These are phyloP conservation scores for Hirtodrosophila histrioides DNA, from an alignment of 2,888 invertebrate species.

Conservation along the genomic window DNA sequence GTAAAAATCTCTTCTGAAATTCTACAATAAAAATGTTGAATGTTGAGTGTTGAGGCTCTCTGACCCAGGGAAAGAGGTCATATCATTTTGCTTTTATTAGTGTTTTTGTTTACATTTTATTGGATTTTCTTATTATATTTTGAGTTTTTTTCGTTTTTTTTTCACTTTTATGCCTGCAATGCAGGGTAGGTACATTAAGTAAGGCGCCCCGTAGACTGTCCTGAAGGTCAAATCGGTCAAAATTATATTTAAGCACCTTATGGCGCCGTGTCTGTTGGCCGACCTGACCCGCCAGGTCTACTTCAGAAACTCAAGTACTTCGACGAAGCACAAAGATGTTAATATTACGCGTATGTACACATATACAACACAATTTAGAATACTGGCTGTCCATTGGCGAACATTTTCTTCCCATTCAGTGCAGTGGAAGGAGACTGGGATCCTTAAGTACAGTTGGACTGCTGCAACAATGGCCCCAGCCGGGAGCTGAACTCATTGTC, in stretches of 20 bases:
- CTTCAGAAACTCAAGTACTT: constrained; percentile 20
- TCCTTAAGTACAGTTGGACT: constrained; percentile 16
- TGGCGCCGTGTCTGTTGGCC: constrained; percentile 32
- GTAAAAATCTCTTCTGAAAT: constrained; percentile 54
- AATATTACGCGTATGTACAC: constrained; percentile 19
- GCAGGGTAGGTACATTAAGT: constrained; percentile 46
- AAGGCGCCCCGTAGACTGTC: constrained; percentile 36
- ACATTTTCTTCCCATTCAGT: constrained; percentile 4
- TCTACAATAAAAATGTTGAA: constrained; percentile 64
- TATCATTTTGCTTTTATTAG: constrained; percentile 69
- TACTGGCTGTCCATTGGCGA: constrained; percentile 1
- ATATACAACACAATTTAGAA: constrained; percentile 11
- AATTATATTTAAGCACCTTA: constrained; percentile 55
- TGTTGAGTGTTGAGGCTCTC: constrained; percentile 15
- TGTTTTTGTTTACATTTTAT: constrained; percentile 68
- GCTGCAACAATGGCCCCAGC: constrained; percentile 9
- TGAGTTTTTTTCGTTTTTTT: constrained; percentile 30
- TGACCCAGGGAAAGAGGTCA: constrained; percentile 57
- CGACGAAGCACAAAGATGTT: background rate
- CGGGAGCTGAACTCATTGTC: constrained; percentile 41
- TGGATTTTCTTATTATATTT: constrained; percentile 31
- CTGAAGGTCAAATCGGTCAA: constrained; percentile 65
- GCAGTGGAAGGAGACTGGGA: constrained; percentile 8
- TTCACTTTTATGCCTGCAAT: constrained; percentile 57
- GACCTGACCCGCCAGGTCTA: background rate